phyloP scores from a whole-genome alignment of 2,113 vertebrate species.

The Egretta garzetta region DNA sequence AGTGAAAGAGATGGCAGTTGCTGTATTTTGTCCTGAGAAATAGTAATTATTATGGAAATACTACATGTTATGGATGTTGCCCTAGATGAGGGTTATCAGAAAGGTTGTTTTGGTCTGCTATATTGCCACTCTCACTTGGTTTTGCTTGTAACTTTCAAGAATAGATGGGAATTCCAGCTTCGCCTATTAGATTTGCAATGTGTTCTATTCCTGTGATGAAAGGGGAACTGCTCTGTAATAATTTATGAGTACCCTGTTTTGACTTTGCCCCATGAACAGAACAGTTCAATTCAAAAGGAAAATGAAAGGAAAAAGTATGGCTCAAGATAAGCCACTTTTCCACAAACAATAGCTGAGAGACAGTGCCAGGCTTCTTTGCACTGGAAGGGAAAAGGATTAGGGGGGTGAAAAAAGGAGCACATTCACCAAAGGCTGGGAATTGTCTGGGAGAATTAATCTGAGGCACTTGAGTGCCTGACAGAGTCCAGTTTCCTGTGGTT shows the following conservation, averaged over 20 bases:
- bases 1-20: neutral
- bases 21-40: neutral
- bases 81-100: neutral
- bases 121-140: neutral
- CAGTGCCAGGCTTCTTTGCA: constrained; percentile 48
- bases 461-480: neutral
- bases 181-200: neutral
- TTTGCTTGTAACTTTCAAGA: neutral
- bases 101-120: neutral
- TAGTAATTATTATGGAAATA: neutral
- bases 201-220: neutral
- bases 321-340: constrained; percentile 57
- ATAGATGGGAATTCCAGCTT: neutral
- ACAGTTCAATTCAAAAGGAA: constrained; percentile 49
- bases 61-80: neutral
- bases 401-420: constrained; percentile 8
- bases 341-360: constrained; percentile 51
- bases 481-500: neutral
- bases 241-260: constrained; percentile 34
- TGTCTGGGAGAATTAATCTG: neutral
- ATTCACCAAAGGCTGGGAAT: constrained; percentile 16
- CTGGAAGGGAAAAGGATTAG: constrained; percentile 8
- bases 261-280: constrained; percentile 3
- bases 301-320: constrained; percentile 59
- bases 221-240: neutral